Evolutionary conservation across 2,797 vertebrate genomes (phyloP).

Genomic region (Otus scops): DNA sequence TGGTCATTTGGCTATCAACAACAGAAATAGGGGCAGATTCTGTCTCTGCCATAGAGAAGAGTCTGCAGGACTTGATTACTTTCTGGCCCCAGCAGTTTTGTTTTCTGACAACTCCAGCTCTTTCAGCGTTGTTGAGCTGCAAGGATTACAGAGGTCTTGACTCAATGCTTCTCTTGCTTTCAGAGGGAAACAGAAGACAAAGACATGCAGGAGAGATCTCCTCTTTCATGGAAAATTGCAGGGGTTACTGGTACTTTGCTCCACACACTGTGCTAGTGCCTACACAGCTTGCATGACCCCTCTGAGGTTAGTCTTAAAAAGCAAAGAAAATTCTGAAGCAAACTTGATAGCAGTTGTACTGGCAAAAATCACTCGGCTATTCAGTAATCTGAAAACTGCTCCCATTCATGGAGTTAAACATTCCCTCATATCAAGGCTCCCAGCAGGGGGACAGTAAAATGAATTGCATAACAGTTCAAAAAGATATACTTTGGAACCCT

Average conservation of each 20-base stretch:
- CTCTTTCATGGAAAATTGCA: background rate
- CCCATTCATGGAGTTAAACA: background rate
- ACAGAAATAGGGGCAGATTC: background rate
- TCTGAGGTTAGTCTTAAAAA: background rate
- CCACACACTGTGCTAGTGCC: background rate
- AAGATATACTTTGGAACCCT: background rate
- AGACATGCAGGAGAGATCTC: background rate
- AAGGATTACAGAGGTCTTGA: background rate
- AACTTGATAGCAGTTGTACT: background rate
- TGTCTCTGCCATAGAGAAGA: background rate
- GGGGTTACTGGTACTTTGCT: background rate
- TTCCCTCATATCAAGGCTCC: background rate
- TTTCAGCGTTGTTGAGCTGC: background rate
- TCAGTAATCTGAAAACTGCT: background rate
- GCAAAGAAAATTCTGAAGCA: background rate
- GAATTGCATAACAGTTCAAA: background rate
- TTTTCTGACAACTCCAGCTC: background rate
- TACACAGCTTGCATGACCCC: background rate
- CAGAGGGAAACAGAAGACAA: background rate
- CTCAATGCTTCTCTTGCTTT: background rate
- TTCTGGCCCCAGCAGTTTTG: background rate
- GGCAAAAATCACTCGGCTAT: background rate
- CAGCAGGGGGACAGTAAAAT: background rate
- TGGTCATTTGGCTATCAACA: background rate
- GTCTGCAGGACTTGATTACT: background rate